Evolutionary conservation across 2,888 invertebrate genomes (phyloP).

Genomic region (Lacanobia oleracea): DNA sequence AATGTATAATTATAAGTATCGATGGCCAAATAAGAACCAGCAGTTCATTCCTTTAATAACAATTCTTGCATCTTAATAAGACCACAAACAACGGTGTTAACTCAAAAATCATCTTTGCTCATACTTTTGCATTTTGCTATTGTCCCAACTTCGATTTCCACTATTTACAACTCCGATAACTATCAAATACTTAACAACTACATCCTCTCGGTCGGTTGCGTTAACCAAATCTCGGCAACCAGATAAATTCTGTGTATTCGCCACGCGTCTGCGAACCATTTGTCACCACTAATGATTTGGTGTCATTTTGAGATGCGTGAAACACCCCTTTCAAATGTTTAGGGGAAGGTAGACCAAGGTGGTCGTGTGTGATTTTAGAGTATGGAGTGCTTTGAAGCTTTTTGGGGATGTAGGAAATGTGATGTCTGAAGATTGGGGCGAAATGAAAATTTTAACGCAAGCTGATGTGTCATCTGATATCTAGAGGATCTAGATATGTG

Average conservation of each 20-base stretch:
- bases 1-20: neutral
- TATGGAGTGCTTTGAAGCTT: neutral
- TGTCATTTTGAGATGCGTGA: slow-evolving; percentile 51
- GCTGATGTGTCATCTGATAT: neutral
- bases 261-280: slow-evolving; percentile 64
- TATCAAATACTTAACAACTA: slow-evolving; percentile 33
- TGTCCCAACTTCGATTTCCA: neutral
- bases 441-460: no score
- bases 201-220: slow-evolving; percentile 36
- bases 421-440: neutral
- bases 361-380: slow-evolving; percentile 5
- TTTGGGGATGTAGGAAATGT: slow-evolving; percentile 1
- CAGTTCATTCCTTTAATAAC: no score
- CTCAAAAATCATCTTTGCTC: no score
- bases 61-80: no score
- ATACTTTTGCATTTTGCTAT: no score
- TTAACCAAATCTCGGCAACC: slow-evolving; percentile 52
- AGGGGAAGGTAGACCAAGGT: slow-evolving; percentile 39
- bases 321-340: slow-evolving; percentile 56
- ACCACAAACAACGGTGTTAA: no score
- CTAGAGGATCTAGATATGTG: no score
- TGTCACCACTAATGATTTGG: slow-evolving; percentile 67
- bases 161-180: slow-evolving; percentile 34
- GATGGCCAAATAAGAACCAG: neutral
- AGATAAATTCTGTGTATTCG: slow-evolving; percentile 62